phyloP scores from a whole-genome alignment of 2,888 invertebrate species.

The Leptothorax acervorum region DNA sequence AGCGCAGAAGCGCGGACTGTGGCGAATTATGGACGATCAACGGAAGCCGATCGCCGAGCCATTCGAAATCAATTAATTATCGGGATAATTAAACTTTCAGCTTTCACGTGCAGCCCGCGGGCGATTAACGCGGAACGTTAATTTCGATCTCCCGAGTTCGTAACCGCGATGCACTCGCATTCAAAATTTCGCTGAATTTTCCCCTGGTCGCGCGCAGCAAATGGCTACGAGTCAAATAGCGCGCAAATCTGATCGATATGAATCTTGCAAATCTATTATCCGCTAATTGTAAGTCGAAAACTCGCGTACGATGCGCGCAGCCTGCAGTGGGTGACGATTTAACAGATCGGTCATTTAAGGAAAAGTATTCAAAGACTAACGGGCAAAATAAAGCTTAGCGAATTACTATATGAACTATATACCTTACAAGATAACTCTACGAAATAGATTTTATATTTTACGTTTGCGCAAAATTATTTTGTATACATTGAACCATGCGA shows the following conservation, averaged over 20 bases:
- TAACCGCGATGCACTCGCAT: constrained; percentile 55
- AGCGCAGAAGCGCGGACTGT: constrained; percentile 34
- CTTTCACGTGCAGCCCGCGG: constrained; percentile 59
- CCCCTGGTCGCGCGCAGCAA: constrained; percentile 14
- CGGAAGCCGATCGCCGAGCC: constrained; percentile 65
- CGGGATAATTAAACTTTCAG: constrained; percentile 79
- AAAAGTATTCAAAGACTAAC: background rate
- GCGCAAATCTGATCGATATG: constrained; percentile 53
- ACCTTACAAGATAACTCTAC: background rate
- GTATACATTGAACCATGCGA: background rate
- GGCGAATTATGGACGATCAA: constrained; percentile 75
- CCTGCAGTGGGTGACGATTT: background rate
- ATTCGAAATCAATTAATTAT: constrained; percentile 80
- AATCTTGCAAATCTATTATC: constrained; percentile 52
- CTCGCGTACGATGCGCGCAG: background rate
- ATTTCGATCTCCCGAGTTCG: constrained; percentile 70
- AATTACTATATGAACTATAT: background rate
- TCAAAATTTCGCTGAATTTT: constrained; percentile 56
- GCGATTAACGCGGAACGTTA: constrained; percentile 71
- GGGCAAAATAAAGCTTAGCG: background rate
- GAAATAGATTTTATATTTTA: background rate
- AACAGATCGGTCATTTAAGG: background rate
- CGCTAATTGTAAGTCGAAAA: constrained; percentile 38
- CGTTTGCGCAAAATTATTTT: background rate
- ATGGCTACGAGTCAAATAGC: constrained; percentile 46